A percentile compares a stretch with the other conserved stretches of the same genome.
Evolutionary conservation across 2,888 invertebrate genomes (phyloP).

Genomic region (Cheiracanthium punctorium): DNA sequence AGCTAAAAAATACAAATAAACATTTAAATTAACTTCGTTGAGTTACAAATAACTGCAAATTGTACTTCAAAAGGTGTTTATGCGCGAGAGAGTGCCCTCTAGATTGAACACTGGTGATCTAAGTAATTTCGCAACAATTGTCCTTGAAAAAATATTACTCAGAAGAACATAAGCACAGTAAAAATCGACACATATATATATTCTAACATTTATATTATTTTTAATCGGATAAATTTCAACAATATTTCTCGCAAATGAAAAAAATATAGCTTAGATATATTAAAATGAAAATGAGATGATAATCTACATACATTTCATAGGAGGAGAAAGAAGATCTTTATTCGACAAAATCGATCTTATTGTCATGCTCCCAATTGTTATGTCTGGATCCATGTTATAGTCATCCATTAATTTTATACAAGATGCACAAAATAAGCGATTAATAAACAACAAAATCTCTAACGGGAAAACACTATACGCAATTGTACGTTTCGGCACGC

Average conservation of each 20-base stretch:
- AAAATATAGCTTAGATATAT: no score
- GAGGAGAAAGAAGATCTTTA: slow-evolving; percentile 33
- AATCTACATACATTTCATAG: slow-evolving; percentile 29
- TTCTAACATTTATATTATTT: no score
- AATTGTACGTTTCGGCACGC: neutral
- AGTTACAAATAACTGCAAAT: no score
- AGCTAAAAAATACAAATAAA: no score
- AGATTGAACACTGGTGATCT: neutral
- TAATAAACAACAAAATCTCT: neutral
- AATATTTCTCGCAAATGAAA: no score
- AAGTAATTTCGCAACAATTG: slow-evolving; percentile 29
- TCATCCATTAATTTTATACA: slow-evolving; percentile 16
- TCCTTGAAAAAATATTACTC: no score
- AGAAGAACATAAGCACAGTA: no score
- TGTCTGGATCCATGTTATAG: slow-evolving; percentile 45
- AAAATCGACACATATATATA: no score
- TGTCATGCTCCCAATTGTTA: slow-evolving; percentile 33
- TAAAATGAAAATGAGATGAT: neutral
- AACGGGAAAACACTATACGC: neutral
- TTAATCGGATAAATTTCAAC: no score
- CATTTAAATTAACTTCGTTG: no score
- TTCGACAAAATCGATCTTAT: slow-evolving; percentile 37
- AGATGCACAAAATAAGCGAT: neutral
- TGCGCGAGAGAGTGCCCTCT: neutral
- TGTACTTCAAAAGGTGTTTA: no score